A percentile compares a stretch with the other conserved stretches of the same genome.
phyloP scores from a whole-genome alignment of 2,113 vertebrate genomes.

The Lasiurus borealis region DNA sequence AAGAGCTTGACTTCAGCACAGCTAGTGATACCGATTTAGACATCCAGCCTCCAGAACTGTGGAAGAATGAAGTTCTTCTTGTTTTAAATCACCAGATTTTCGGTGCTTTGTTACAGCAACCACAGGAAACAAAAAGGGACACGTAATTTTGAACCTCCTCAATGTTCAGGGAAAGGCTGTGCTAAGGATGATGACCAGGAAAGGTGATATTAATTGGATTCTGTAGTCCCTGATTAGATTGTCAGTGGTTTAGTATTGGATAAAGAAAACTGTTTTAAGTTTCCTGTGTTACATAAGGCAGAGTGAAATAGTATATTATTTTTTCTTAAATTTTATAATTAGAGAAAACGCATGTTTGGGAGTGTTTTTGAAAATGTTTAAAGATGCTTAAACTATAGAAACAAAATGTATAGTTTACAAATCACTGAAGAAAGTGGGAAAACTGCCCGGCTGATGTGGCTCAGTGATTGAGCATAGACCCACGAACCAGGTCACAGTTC shows the following conservation, averaged over 20 bases:
- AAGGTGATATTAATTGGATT: not conserved
- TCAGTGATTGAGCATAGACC: too few species aligned
- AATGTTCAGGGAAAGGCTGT: not conserved
- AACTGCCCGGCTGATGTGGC: not conserved
- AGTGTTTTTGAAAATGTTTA: not conserved
- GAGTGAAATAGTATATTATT: not conserved
- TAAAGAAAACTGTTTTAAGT: not conserved
- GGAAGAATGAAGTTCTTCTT: not conserved
- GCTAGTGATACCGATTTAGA: not conserved
- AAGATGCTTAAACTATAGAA: constrained; percentile 17
- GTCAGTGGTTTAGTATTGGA: not conserved
- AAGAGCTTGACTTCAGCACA: not conserved
- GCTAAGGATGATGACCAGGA: not conserved
- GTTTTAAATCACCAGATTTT: not conserved
- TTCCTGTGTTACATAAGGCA: not conserved
- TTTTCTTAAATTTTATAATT: constrained; percentile 48
- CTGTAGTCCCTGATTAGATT: not conserved
- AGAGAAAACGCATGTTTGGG: not conserved
- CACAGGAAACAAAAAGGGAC: not conserved
- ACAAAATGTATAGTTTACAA: not conserved
- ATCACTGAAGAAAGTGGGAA: not conserved
- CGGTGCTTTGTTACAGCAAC: not conserved
- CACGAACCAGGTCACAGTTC: too few species aligned
- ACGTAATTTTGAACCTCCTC: not conserved
- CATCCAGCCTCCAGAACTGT: not conserved